These are phyloP conservation scores for Aphis craccivora DNA, from an alignment of 1,140 invertebrate species.

Conservation along the genomic window DNA sequence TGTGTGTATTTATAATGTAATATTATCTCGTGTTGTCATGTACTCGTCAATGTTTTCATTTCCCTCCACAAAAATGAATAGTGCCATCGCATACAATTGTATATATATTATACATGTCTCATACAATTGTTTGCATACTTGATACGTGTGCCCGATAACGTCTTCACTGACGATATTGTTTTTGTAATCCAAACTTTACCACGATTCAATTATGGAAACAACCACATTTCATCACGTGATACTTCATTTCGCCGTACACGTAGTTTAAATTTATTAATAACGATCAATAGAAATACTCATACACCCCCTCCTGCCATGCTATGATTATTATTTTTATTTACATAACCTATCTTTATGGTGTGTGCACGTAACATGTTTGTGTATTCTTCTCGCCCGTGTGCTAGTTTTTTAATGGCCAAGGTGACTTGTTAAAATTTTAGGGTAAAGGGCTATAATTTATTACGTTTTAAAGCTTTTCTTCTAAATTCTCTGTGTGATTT, in stretches of 20 bases:
- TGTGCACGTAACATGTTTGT: not conserved
- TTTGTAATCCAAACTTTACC: not conserved
- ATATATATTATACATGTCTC: not conserved
- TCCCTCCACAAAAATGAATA: not conserved
- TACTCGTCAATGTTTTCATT: not conserved
- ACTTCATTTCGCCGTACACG: not conserved
- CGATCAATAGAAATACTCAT: not conserved
- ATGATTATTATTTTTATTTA: not conserved
- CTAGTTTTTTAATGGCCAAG: not conserved
- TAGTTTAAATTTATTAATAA: not conserved
- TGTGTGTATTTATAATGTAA: not conserved
- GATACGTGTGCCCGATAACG: not conserved
- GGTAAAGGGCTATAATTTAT: not conserved
- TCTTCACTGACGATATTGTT: not conserved
- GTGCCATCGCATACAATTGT: too few species aligned
- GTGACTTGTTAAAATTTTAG: not conserved
- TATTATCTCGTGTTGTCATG: not conserved
- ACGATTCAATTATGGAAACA: not conserved
- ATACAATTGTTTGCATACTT: not conserved
- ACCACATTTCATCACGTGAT: not conserved
- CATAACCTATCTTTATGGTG: not conserved
- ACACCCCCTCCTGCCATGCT: not conserved
- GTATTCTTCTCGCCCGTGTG: not conserved
- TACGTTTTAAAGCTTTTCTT: not conserved
- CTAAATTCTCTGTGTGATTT: not conserved